These are phyloP conservation scores for Oedothorax gibbosus DNA, from an alignment of 1,140 invertebrate genomes.

Conservation along the genomic window DNA sequence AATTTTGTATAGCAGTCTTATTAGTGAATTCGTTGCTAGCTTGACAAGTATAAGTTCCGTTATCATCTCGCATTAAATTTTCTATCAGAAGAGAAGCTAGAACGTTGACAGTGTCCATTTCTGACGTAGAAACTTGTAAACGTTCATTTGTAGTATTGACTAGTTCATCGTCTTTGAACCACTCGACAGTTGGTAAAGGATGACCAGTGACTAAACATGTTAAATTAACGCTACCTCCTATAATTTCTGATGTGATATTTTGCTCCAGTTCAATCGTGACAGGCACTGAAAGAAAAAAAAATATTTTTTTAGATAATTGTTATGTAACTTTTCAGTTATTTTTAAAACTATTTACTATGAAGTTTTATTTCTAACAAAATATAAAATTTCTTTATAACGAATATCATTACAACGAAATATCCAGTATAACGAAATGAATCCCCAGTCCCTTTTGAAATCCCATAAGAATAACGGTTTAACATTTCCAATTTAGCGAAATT, in stretches of 20 bases:
- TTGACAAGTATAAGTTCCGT: slow-evolving; percentile 62
- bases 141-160: slow-evolving; percentile 32
- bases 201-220: slow-evolving; percentile 59
- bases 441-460: no score
- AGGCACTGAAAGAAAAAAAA: slow-evolving; percentile 61
- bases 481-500: no score
- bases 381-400: no score
- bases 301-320: background rate
- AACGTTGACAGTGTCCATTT: slow-evolving; percentile 33
- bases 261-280: slow-evolving; percentile 56
- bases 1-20: slow-evolving; percentile 50
- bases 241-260: slow-evolving; percentile 16
- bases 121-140: slow-evolving; percentile 19
- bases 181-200: slow-evolving; percentile 45
- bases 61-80: slow-evolving; percentile 54
- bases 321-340: background rate
- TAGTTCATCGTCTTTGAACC: slow-evolving; percentile 49
- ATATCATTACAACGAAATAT: no score
- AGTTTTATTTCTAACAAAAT: background rate
- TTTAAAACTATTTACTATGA: background rate
- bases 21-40: slow-evolving; percentile 60
- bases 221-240: slow-evolving; percentile 49
- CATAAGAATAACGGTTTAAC: no score
- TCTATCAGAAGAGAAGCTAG: slow-evolving; percentile 51
- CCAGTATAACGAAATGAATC: no score